phyloP scores from a whole-genome alignment of 2,888 invertebrate genomes.

The Aspidiotus rigidus region DNA sequence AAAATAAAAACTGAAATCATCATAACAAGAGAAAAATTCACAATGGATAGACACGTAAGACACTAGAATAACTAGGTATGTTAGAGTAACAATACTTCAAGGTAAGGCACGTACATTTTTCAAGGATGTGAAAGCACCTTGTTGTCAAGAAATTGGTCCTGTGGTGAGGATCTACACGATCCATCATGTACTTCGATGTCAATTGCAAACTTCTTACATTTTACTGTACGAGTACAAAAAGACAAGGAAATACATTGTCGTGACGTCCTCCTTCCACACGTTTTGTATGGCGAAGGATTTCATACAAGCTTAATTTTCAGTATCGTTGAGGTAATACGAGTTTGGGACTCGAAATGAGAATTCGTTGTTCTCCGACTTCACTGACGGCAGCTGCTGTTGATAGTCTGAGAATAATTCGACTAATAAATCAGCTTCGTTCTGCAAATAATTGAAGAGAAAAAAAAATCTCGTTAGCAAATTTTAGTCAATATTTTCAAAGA shows the following conservation, averaged over 20 bases:
- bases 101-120: background rate
- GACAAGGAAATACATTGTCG: too few species aligned
- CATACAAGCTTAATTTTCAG: slow-evolving; percentile 11
- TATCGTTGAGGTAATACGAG: slow-evolving; percentile 21
- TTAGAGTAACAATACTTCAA: too few species aligned
- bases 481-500: background rate
- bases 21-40: background rate
- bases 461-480: background rate
- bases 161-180: too few species aligned
- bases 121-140: too few species aligned
- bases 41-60: background rate
- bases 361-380: slow-evolving; percentile 34
- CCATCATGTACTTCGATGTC: too few species aligned
- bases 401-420: slow-evolving; percentile 27
- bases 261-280: too few species aligned
- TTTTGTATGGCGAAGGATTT: too few species aligned
- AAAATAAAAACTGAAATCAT: background rate
- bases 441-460: slow-evolving; percentile 5
- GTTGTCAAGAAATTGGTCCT: too few species aligned
- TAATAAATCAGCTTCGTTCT: slow-evolving; percentile 29
- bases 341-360: slow-evolving; percentile 35
- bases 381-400: slow-evolving; percentile 29
- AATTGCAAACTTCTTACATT: too few species aligned
- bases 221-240: too few species aligned
- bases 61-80: background rate